A percentile compares a stretch with the other conserved stretches of the same genome.
phyloP scores from a whole-genome alignment of 2,888 invertebrate species.

The Agrochola litura region DNA sequence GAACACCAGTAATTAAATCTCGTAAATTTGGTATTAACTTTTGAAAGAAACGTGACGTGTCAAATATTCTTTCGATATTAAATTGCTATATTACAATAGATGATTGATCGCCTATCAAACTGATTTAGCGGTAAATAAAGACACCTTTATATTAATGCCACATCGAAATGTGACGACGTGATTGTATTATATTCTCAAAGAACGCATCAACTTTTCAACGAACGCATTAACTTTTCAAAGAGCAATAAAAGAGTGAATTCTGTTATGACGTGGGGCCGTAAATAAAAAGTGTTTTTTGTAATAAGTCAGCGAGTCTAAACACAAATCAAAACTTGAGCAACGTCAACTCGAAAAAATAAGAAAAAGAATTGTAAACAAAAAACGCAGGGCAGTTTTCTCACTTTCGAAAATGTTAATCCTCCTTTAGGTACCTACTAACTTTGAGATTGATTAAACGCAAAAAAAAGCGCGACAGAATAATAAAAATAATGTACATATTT shows the following conservation, averaged over 20 bases:
- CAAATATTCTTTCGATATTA: constrained; percentile 18
- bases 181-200: constrained; percentile 31
- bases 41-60: constrained; percentile 20
- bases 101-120: constrained; percentile 44
- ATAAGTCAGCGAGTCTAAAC: constrained; percentile 41
- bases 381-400: too few species aligned
- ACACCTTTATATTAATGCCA: constrained; percentile 11
- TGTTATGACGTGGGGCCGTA: constrained; percentile 29
- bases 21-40: constrained; percentile 20
- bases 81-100: constrained; percentile 26
- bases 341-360: constrained; percentile 10
- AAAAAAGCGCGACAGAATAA: neutral
- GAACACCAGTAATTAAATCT: constrained; percentile 15
- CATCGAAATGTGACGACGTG: constrained; percentile 1
- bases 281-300: constrained; percentile 44
- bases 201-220: constrained; percentile 38
- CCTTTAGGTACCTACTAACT: neutral
- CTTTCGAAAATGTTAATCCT: neutral
- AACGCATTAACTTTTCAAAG: constrained; percentile 41
- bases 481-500: too few species aligned
- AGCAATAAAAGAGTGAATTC: constrained; percentile 14
- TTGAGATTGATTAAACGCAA: too few species aligned
- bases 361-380: constrained; percentile 19
- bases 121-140: constrained; percentile 26
- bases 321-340: constrained; percentile 53